Conservation (phyloP, 2,888 invertebrate genomes). For the Eupithecia subfuscata region DNA sequence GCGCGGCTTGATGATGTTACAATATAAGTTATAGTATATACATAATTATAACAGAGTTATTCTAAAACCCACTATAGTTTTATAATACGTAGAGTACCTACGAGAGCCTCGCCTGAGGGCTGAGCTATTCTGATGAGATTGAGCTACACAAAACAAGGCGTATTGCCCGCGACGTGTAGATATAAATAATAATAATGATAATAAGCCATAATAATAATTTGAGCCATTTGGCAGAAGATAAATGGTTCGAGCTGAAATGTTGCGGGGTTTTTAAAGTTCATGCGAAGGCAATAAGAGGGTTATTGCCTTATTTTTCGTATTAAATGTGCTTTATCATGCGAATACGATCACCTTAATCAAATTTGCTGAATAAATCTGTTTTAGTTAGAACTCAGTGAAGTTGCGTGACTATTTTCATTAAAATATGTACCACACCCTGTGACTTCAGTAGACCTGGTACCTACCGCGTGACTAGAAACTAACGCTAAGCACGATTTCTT, state of each 20-base stretch:
- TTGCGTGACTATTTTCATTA: conserved; percentile 64
- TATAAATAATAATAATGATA: too few species aligned
- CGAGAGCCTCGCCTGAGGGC: too few species aligned
- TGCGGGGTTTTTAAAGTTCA: neutral
- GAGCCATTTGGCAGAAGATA: too few species aligned
- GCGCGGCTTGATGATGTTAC: conserved; percentile 2
- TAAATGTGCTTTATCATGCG: neutral
- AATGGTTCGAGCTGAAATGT: too few species aligned
- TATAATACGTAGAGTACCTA: neutral
- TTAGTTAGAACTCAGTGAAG: conserved; percentile 8
- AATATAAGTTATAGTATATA: neutral
- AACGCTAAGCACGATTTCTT: conserved; percentile 23
- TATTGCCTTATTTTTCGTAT: neutral
- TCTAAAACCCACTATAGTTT: neutral
- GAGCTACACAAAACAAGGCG: too few species aligned
- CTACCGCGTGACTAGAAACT: conserved; percentile 20
- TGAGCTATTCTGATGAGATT: too few species aligned
- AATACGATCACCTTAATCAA: neutral
- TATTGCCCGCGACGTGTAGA: neutral
- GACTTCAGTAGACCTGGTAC: conserved; percentile 23
- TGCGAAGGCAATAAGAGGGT: neutral
- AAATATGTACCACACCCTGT: conserved; percentile 49
- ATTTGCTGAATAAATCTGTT: neutral
- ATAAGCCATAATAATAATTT: too few species aligned
- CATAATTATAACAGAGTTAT: neutral